These are phyloP conservation scores for Saccopteryx bilineata DNA, from an alignment of 2,113 vertebrate species.

Conservation along the genomic window DNA sequence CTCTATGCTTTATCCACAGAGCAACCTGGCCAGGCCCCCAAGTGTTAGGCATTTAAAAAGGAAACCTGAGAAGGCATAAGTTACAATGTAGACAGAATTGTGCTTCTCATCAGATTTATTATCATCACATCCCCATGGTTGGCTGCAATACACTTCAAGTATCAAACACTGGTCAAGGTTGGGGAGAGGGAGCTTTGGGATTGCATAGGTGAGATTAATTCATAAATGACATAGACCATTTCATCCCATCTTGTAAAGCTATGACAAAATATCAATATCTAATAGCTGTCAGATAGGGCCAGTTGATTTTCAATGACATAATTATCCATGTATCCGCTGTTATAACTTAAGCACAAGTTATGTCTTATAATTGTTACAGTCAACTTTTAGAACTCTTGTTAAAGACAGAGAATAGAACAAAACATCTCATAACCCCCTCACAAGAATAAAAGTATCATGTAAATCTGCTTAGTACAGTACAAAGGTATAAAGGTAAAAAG, in stretches of 20 bases:
- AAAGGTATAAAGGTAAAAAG: neutral
- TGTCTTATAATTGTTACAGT: neutral
- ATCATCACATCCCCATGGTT: accelerated
- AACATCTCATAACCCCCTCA: neutral
- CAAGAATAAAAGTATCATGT: neutral
- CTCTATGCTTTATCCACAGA: no score
- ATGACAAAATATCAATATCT: neutral
- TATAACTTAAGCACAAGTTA: neutral
- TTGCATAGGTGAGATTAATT: neutral
- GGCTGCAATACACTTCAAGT: neutral
- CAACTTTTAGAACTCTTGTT: neutral
- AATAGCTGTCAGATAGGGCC: neutral
- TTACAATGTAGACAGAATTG: neutral
- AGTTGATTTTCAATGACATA: neutral
- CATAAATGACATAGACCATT: neutral
- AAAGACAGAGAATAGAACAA: neutral
- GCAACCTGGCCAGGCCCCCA: no score
- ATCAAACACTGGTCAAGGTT: neutral
- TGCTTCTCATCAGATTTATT: neutral
- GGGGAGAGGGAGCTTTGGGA: neutral
- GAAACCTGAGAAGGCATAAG: neutral
- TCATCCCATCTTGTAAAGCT: neutral
- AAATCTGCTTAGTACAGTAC: neutral
- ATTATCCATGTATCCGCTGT: neutral
- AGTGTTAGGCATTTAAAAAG: neutral